Conservation (phyloP, 2,888 invertebrate species). For the Helleia helle region DNA sequence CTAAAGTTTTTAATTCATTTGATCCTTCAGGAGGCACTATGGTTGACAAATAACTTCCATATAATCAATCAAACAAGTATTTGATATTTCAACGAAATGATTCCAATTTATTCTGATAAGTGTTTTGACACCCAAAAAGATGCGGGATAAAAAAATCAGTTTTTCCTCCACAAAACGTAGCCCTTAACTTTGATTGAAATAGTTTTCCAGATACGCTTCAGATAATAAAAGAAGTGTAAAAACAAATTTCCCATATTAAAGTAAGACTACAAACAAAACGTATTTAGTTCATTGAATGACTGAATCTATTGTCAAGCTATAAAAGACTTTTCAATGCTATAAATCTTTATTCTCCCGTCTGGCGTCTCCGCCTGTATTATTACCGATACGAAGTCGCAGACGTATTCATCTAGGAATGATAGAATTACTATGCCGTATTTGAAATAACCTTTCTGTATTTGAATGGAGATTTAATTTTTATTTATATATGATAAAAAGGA, state of each 20-base stretch:
- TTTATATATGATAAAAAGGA: too few relatives aligned
- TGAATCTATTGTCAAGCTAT: slow-evolving; percentile 16
- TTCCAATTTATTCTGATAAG: too few relatives aligned
- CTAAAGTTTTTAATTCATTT: too few relatives aligned
- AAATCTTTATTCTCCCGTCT: slow-evolving; percentile 19
- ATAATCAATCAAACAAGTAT: too few relatives aligned
- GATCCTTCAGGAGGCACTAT: too few relatives aligned
- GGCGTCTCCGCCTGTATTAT: slow-evolving; percentile 18
- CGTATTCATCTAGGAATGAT: slow-evolving; percentile 15
- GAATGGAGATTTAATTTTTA: background rate
- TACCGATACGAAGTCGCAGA: slow-evolving; percentile 14
- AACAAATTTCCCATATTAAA: slow-evolving; percentile 1
- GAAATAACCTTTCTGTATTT: background rate
- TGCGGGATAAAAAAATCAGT: too few relatives aligned
- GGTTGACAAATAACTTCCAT: too few relatives aligned
- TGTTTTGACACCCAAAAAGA: too few relatives aligned
- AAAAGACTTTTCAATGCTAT: slow-evolving; percentile 16
- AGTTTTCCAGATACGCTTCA: background rate
- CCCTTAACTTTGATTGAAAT: slow-evolving; percentile 3
- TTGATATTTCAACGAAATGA: too few relatives aligned
- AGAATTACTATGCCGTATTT: slow-evolving; percentile 11
- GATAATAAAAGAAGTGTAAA: slow-evolving; percentile 1
- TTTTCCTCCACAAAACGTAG: too few relatives aligned
- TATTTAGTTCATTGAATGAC: slow-evolving; percentile 15
- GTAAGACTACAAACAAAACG: slow-evolving; percentile 9